Evolutionary conservation across 37 sponge, comb jelly and placozoan species (phyloP), one percentile per base, ranked within the genome.

Genomic region (Halisarca cf. caerulea): DNA sequence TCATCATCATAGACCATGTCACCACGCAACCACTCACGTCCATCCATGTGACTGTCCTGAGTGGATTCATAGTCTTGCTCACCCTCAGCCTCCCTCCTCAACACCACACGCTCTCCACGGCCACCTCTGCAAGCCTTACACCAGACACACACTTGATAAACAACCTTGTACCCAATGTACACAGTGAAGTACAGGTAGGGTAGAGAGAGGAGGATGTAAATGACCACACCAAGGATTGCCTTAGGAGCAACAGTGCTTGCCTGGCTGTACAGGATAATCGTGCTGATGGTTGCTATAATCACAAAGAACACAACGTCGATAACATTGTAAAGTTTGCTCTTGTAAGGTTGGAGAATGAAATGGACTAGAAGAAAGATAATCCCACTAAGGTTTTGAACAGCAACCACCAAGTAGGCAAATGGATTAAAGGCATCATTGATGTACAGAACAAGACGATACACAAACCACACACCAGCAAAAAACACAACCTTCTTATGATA

Each of bases 401-500:
- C 11, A 30, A 68, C 15, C 17, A 17, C 4, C 1, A 7, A 34
- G 69, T 27, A 68, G 33, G 17, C 32, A 34, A 32, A 1, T 47
- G 6, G 9, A 25, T 28, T 34, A 30, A 68, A 68, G 2, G 69
- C 69, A 68, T 68, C 69, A 68, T 68, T 68, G 15, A 34, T 34
- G 35, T 68, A 34, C 34, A 68, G 69, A n/a, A 68, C 69, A 6
- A 68, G 33, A 34, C 69, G 69, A 30, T 68, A 68, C 32, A 68
- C 32, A 34, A 68, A 68, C 69, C 69, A 68, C 69, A 68, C 34
- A 8, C 69, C 69, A 3, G 69, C 69, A 68, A 68, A 68, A 34
- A 68, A 68, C 7, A 28, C 32, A 8, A 28, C 32, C 32, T 68
- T 30, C 34, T 68, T 34, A 28, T 68, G 30, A 68, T 68, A 68